Conservation (phyloP, 2,113 vertebrate genomes). For the Crotalus helleri region DNA sequence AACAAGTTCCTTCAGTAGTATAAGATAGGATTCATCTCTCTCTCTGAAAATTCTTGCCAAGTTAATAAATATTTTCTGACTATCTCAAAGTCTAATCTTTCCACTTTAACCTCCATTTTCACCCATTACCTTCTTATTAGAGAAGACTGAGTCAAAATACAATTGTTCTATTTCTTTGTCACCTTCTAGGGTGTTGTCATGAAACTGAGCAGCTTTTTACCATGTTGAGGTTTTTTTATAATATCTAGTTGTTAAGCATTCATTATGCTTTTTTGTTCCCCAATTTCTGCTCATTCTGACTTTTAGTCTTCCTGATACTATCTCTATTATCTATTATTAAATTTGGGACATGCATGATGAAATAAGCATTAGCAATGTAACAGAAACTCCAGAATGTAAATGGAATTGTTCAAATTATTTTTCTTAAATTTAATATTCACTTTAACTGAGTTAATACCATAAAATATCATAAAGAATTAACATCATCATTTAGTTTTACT, state of each 20-base stretch:
- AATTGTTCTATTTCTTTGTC: background rate
- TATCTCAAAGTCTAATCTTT: background rate
- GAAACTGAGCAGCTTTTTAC: background rate
- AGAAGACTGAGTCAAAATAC: background rate
- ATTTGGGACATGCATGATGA: background rate
- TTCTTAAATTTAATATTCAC: background rate
- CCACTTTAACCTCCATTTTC: background rate
- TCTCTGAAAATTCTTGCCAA: background rate
- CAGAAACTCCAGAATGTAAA: background rate
- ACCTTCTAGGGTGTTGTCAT: background rate
- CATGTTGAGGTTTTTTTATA: background rate
- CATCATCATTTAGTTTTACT: background rate
- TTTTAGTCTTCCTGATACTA: background rate
- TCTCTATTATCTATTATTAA: background rate
- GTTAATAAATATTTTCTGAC: background rate
- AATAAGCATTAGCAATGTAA: background rate
- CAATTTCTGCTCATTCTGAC: background rate
- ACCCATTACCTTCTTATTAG: background rate
- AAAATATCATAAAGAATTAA: background rate
- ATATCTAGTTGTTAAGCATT: background rate
- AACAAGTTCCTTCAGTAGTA: background rate
- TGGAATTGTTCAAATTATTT: background rate
- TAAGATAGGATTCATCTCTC: background rate
- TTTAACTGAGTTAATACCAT: background rate
- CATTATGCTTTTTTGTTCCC: background rate